phyloP scores from a whole-genome alignment of 2,797 vertebrate genomes.

The Cossypha caffra region DNA sequence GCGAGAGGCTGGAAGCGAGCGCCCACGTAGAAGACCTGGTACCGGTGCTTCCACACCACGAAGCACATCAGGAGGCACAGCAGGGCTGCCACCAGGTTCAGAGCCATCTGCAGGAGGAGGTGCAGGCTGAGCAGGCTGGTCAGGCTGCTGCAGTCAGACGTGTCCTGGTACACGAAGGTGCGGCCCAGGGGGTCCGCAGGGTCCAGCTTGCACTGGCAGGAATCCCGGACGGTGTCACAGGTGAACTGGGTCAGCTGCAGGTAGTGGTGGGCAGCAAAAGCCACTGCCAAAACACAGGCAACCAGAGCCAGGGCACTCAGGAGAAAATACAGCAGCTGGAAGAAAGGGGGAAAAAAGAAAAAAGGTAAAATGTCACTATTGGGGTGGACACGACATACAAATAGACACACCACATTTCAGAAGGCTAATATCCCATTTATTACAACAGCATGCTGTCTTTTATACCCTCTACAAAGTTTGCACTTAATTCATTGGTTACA shows the following conservation, averaged over 20 bases:
- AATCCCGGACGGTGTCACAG: slow-evolving; percentile 66
- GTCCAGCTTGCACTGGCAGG: slow-evolving; percentile 86
- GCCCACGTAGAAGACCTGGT: slow-evolving; percentile 93
- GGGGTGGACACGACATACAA: too few species aligned
- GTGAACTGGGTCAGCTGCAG: slow-evolving; percentile 78
- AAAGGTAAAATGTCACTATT: too few species aligned
- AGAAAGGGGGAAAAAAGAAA: background rate
- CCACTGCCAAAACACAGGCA: slow-evolving; percentile 85
- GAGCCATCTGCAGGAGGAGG: slow-evolving; percentile 87
- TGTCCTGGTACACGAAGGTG: slow-evolving; percentile 83
- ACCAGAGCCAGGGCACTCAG: slow-evolving; percentile 85
- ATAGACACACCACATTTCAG: too few species aligned
- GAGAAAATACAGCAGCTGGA: slow-evolving; percentile 90
- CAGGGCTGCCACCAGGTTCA: slow-evolving; percentile 86
- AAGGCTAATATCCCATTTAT: too few species aligned
- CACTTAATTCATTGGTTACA: too few species aligned
- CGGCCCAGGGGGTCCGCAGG: slow-evolving; percentile 84
- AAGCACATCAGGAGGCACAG: slow-evolving; percentile 87
- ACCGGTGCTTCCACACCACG: slow-evolving; percentile 95
- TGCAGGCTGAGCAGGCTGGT: slow-evolving; percentile 82
- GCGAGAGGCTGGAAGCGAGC: slow-evolving; percentile 72
- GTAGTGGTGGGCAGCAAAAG: slow-evolving; percentile 88
- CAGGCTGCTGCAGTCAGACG: slow-evolving; percentile 82
- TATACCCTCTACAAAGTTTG: too few species aligned
- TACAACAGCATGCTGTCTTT: too few species aligned